These are phyloP conservation scores for Phyllotreta striolata DNA, from an alignment of 2,888 invertebrate species.

Conservation along the genomic window DNA sequence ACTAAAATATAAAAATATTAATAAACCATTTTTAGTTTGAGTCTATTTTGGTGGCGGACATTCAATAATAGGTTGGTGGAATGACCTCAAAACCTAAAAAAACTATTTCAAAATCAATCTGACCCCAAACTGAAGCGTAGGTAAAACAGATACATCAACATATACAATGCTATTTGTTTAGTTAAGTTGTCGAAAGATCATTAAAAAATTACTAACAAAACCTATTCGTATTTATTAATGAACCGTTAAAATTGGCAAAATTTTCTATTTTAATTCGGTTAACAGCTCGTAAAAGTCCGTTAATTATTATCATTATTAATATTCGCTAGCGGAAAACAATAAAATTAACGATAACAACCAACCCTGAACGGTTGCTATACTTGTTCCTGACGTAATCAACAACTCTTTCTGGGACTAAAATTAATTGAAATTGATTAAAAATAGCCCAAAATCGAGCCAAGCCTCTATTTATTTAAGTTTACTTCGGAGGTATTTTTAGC, in stretches of 20 bases:
- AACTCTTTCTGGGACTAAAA: slow-evolving; percentile 46
- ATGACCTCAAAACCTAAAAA: slow-evolving; percentile 33
- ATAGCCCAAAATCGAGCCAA: slow-evolving; percentile 44
- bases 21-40: slow-evolving; percentile 25
- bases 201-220: no score
- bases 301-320: no score
- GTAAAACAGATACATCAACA: neutral
- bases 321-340: neutral
- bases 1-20: slow-evolving; percentile 19
- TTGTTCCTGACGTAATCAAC: slow-evolving; percentile 39
- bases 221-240: no score
- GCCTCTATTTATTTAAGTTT: slow-evolving; percentile 43
- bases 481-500: slow-evolving; percentile 41
- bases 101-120: slow-evolving; percentile 27
- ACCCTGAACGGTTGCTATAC: slow-evolving; percentile 33
- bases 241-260: no score
- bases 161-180: no score
- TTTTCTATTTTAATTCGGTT: no score
- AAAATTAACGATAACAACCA: slow-evolving; percentile 8
- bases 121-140: slow-evolving; percentile 26
- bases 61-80: slow-evolving; percentile 31
- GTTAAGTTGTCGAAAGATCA: no score
- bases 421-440: slow-evolving; percentile 46
- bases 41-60: slow-evolving; percentile 19
- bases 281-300: no score